These are phyloP conservation scores for Himantopus leucocephalus DNA, from an alignment of 2,113 vertebrate genomes.

Conservation along the genomic window DNA sequence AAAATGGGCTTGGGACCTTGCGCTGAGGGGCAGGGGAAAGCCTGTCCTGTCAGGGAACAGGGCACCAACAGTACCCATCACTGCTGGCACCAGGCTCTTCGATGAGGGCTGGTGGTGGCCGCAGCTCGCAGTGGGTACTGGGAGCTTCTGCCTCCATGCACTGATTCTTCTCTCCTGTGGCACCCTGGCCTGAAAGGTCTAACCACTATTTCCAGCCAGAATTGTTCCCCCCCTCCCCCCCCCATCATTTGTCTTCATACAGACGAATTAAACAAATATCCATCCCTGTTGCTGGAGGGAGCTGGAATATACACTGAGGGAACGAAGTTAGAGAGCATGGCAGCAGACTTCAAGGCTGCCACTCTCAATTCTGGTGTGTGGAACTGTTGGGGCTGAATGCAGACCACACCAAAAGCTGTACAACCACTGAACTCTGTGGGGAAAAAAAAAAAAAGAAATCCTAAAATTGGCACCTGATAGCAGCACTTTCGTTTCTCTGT, in stretches of 20 bases:
- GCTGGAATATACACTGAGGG: background rate
- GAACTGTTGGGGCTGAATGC: background rate
- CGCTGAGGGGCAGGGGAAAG: background rate
- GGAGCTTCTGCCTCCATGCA: background rate
- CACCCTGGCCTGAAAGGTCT: background rate
- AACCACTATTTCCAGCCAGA: background rate
- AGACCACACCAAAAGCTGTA: background rate
- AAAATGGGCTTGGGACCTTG: background rate
- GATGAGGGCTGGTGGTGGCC: background rate
- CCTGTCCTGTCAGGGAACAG: background rate
- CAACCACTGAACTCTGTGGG: background rate
- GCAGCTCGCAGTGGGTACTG: accelerated
- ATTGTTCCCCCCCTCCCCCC: background rate
- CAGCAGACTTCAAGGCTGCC: background rate
- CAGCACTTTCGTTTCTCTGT: background rate
- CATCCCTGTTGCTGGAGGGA: background rate
- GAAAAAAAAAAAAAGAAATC: background rate
- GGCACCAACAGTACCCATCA: no score
- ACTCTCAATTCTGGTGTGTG: background rate
- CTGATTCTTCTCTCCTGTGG: background rate
- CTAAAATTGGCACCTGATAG: background rate
- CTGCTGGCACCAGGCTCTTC: background rate
- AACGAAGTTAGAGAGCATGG: background rate
- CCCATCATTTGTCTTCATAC: background rate
- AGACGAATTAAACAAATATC: background rate